Evolutionary conservation across 2,113 vertebrate genomes (phyloP).

Genomic region (Lampris megalopsis): DNA sequence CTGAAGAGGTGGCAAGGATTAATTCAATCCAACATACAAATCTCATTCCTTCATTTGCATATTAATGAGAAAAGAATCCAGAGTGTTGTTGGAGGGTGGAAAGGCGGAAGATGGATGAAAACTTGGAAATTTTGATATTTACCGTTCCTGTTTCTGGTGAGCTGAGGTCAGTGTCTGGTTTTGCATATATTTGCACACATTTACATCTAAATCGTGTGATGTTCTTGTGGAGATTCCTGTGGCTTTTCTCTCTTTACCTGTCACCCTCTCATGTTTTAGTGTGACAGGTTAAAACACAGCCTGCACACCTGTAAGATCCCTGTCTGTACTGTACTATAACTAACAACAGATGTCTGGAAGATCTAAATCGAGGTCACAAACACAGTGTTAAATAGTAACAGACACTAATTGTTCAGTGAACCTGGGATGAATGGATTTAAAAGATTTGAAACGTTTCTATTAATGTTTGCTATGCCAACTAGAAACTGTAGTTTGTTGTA

Average conservation of each 20-base stretch:
- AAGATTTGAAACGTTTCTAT: slow-evolving; percentile 15
- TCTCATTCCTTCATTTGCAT: slow-evolving; percentile 85
- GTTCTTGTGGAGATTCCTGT: slow-evolving; percentile 57
- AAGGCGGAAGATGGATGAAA: slow-evolving; percentile 72
- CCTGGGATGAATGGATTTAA: slow-evolving; percentile 23
- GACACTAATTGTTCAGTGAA: background rate
- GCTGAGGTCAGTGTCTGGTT: slow-evolving; percentile 79
- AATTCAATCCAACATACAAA: slow-evolving; percentile 82
- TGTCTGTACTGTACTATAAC: background rate
- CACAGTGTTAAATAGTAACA: background rate
- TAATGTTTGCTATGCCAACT: background rate
- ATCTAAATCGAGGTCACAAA: slow-evolving; percentile 7
- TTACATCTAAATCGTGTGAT: slow-evolving; percentile 71
- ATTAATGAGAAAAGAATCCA: slow-evolving; percentile 80
- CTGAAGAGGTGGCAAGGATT: slow-evolving; percentile 79
- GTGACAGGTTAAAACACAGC: slow-evolving; percentile 30
- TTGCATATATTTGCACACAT: slow-evolving; percentile 80
- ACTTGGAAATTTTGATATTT: slow-evolving; percentile 74
- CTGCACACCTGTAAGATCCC: slow-evolving; percentile 30
- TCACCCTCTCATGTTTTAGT: slow-evolving; percentile 32
- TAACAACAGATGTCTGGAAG: background rate
- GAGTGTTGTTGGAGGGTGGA: slow-evolving; percentile 77
- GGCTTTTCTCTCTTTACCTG: slow-evolving; percentile 34
- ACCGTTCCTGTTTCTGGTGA: slow-evolving; percentile 73
- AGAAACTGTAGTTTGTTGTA: background rate